Evolutionary conservation across 2,888 invertebrate species (phyloP).

Genomic region (Bombylius major): DNA sequence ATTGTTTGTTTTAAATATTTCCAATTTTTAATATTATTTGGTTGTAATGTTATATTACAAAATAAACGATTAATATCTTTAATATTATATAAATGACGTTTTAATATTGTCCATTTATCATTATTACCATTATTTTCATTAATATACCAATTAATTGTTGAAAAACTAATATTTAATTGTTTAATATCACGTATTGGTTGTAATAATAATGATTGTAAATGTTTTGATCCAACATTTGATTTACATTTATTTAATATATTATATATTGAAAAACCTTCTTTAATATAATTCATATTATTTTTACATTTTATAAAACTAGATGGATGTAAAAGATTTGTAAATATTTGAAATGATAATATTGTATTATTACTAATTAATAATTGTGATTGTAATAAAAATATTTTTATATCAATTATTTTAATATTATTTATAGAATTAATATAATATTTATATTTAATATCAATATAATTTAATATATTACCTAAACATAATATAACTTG

Average conservation of each 20-base stretch:
- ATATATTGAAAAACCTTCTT: slow-evolving; percentile 40
- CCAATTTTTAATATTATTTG: slow-evolving; percentile 13
- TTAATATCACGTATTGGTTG: slow-evolving; percentile 13
- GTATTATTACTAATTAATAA: slow-evolving; percentile 48
- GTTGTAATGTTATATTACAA: slow-evolving; percentile 8
- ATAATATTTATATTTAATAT: slow-evolving; percentile 12
- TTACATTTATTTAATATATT: slow-evolving; percentile 13
- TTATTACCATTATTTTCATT: background rate
- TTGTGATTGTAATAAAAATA: slow-evolving; percentile 39
- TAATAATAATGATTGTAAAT: slow-evolving; percentile 11
- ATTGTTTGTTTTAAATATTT: slow-evolving; percentile 11
- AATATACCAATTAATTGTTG: slow-evolving; percentile 14
- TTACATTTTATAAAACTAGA: slow-evolving; percentile 46
- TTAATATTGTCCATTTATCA: slow-evolving; percentile 1
- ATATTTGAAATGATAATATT: slow-evolving; percentile 52
- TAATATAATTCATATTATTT: slow-evolving; percentile 29
- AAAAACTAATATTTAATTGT: slow-evolving; percentile 10
- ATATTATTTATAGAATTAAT: background rate
- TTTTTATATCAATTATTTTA: slow-evolving; percentile 12
- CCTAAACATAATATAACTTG: slow-evolving; percentile 13
- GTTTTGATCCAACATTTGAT: slow-evolving; percentile 12
- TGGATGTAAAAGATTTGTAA: slow-evolving; percentile 39
- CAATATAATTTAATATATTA: slow-evolving; percentile 14
- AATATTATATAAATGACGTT: slow-evolving; percentile 10
- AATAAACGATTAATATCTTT: slow-evolving; percentile 9